Conservation (phyloP, 2,888 invertebrate species). For the Spodoptera picta region DNA sequence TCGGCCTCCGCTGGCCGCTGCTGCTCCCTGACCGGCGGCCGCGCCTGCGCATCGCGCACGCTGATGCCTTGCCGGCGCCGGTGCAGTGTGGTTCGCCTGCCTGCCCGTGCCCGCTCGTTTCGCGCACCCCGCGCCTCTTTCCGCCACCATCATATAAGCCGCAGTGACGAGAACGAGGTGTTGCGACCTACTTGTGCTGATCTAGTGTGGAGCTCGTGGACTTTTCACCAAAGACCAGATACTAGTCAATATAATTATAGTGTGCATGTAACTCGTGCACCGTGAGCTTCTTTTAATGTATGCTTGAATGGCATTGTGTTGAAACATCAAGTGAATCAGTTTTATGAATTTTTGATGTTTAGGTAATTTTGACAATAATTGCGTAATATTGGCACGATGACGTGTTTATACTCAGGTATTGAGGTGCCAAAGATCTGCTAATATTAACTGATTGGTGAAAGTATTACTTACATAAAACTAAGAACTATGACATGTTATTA, state of each 20-base stretch:
- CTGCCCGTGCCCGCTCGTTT: conserved; percentile 75
- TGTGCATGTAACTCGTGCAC: conserved; percentile 36
- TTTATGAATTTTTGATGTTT: conserved; percentile 50
- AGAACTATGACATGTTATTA: conserved; percentile 23
- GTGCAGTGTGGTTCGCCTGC: conserved; percentile 81
- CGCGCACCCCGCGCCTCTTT: conserved; percentile 64
- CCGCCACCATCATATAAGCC: conserved; percentile 62
- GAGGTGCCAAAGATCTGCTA: conserved; percentile 64
- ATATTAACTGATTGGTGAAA: conserved; percentile 20
- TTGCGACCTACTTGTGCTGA: conserved; percentile 22
- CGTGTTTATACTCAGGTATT: conserved; percentile 37
- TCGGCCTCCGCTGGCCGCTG: conserved; percentile 81
- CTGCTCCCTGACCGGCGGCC: conserved; percentile 83
- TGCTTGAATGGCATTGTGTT: conserved; percentile 45
- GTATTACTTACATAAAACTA: conserved; percentile 27
- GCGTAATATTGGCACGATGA: conserved; percentile 42
- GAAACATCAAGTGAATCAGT: conserved; percentile 38
- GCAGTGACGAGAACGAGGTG: conserved; percentile 22
- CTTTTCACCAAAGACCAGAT: conserved; percentile 53
- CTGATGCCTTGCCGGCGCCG: conserved; percentile 79
- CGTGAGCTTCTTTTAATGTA: conserved; percentile 29
- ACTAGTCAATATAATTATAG: conserved; percentile 56
- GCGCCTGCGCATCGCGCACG: conserved; percentile 81
- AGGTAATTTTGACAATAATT: conserved; percentile 67
- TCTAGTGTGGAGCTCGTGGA: conserved; percentile 34